Percentiles rank a stretch among this genome's conserved stretches.
These are phyloP conservation scores for Burhinus oedicnemus DNA, from an alignment of 2,113 vertebrate species.

Conservation along the genomic window DNA sequence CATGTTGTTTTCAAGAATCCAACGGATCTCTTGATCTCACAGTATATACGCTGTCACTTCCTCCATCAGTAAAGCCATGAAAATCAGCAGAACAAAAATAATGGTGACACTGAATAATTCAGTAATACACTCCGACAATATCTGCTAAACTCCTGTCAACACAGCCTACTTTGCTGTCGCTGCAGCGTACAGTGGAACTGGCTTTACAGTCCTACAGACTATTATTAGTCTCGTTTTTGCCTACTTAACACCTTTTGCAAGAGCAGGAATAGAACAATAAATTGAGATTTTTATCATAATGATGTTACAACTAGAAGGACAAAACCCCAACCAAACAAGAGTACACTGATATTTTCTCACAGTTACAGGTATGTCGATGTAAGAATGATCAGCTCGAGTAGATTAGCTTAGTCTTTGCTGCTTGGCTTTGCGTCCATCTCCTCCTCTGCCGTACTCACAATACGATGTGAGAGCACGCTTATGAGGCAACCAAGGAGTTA, in stretches of 20 bases:
- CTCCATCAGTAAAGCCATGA: background rate
- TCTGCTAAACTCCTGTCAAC: conserved; percentile 42
- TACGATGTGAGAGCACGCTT: background rate
- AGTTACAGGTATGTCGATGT: fast-evolving
- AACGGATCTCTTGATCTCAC: background rate
- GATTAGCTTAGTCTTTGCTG: background rate
- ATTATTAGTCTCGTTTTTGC: background rate
- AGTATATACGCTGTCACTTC: background rate
- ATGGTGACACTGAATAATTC: conserved; percentile 6
- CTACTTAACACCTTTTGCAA: background rate
- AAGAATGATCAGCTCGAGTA: background rate
- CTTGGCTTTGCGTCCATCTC: background rate
- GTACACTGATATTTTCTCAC: background rate
- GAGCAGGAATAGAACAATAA: background rate
- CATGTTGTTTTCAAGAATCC: background rate
- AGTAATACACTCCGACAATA: background rate
- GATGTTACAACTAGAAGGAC: background rate
- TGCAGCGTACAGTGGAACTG: background rate
- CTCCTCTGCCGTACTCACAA: background rate
- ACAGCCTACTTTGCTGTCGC: conserved; percentile 2
- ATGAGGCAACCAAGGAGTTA: background rate
- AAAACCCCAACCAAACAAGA: background rate
- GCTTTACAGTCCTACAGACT: background rate
- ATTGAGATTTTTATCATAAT: background rate
- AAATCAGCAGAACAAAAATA: conserved; percentile 35